Evolutionary conservation across 2,797 vertebrate species (phyloP).

Genomic region (Taeniopygia guttata): DNA sequence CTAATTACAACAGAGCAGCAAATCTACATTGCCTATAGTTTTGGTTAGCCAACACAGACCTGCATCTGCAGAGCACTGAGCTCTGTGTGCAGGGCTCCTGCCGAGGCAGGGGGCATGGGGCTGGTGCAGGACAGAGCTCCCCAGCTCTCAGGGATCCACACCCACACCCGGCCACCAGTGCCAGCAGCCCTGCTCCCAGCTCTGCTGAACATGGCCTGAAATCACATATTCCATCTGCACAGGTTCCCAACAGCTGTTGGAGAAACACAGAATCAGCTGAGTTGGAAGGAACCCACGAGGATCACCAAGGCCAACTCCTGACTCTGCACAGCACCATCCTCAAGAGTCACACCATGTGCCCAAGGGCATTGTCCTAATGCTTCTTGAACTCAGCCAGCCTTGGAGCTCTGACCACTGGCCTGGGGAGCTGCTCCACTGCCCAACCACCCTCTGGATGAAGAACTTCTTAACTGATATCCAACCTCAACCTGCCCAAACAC

Average conservation of each 20-base stretch:
- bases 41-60: rapidly evolving
- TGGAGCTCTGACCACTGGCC: background rate
- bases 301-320: rapidly evolving
- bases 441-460: rapidly evolving
- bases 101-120: rapidly evolving
- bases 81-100: background rate
- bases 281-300: background rate
- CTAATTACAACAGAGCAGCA: background rate
- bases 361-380: rapidly evolving
- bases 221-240: rapidly evolving
- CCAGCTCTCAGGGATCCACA: rapidly evolving
- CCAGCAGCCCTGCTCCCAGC: background rate
- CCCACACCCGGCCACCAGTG: rapidly evolving
- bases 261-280: no score
- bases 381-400: rapidly evolving
- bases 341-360: rapidly evolving
- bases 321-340: rapidly evolving
- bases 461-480: rapidly evolving
- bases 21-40: rapidly evolving
- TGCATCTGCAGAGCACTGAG: rapidly evolving
- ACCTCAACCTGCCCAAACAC: rapidly evolving
- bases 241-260: background rate
- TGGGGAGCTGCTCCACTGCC: background rate
- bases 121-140: background rate
- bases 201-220: background rate